These are phyloP conservation scores for Ameiurus melas DNA, from an alignment of 2,113 vertebrate species.

Conservation along the genomic window DNA sequence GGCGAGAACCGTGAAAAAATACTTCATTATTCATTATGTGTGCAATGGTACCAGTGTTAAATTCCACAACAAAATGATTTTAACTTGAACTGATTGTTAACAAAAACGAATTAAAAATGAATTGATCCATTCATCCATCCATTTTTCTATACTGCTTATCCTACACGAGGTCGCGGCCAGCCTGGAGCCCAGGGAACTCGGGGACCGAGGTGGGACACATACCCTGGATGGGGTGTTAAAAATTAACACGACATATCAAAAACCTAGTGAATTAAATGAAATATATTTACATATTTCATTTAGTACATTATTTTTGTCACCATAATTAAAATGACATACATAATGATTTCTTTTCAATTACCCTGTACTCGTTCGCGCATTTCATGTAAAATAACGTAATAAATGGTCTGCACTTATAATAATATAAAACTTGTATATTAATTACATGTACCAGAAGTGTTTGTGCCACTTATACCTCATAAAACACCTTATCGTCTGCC, in stretches of 20 bases:
- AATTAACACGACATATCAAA: not conserved
- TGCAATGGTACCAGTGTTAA: not conserved
- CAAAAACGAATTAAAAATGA: not conserved
- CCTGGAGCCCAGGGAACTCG: no score
- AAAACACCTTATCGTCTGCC: constrained; percentile 91
- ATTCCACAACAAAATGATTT: not conserved
- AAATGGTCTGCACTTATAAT: not conserved
- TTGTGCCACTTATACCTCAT: constrained; percentile 77
- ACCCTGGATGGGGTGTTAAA: no score
- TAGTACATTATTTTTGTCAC: not conserved
- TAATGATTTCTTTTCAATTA: not conserved
- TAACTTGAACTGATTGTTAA: not conserved
- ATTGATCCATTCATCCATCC: no score
- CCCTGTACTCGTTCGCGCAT: not conserved
- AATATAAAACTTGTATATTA: no score
- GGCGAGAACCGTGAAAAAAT: no score
- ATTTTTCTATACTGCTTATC: no score
- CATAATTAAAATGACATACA: not conserved
- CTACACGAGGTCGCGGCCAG: no score
- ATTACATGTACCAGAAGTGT: not conserved
- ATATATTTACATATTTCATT: no score
- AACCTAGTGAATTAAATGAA: not conserved
- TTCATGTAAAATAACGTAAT: not conserved
- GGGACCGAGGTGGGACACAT: no score
- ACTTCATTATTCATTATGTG: not conserved